Conservation (phyloP, 2,113 vertebrate species). For the Lophius piscatorius region DNA sequence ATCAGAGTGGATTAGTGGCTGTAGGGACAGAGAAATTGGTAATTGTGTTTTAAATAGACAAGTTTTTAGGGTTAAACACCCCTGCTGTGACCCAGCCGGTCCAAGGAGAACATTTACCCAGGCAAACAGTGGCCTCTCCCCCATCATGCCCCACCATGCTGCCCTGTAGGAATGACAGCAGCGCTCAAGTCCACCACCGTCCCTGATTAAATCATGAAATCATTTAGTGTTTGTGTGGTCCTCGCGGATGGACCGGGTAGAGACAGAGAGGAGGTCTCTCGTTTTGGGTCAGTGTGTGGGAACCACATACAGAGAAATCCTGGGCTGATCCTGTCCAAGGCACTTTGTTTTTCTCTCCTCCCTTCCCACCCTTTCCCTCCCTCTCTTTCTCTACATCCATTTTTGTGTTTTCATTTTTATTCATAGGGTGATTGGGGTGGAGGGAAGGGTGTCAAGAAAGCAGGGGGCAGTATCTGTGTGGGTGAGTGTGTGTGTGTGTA, state of each 20-base stretch:
- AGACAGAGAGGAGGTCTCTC: conserved; percentile 53
- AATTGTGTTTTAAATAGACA: conserved; percentile 50
- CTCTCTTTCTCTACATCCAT: conserved; percentile 79
- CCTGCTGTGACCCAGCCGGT: conserved; percentile 59
- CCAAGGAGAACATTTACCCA: conserved; percentile 64
- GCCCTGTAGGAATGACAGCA: conserved; percentile 33
- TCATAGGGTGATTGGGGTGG: conserved; percentile 82
- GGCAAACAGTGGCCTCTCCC: conserved; percentile 55
- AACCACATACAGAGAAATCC: conserved; percentile 91
- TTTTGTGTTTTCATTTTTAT: conserved; percentile 91
- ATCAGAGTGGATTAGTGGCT: conserved; percentile 41
- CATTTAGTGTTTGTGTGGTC: conserved; percentile 95
- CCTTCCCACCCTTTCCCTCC: conserved; percentile 63
- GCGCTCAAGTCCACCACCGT: conserved; percentile 41
- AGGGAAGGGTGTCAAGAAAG: conserved; percentile 74
- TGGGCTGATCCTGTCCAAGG: conserved; percentile 84
- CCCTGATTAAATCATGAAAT: conserved; percentile 65
- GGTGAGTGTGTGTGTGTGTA: conserved; percentile 28
- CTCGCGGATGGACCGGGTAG: conserved; percentile 60
- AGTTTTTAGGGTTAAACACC: conserved; percentile 56
- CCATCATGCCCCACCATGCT: conserved; percentile 15
- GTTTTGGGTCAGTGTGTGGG: conserved; percentile 93
- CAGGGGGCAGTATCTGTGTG: conserved; percentile 55
- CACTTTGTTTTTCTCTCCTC: conserved; percentile 74
- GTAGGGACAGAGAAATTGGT: conserved; percentile 39